Percentiles rank a stretch among this genome's conserved stretches.
Evolutionary conservation across 1,140 invertebrate genomes (phyloP).

Genomic region (Lucilia sericata): DNA sequence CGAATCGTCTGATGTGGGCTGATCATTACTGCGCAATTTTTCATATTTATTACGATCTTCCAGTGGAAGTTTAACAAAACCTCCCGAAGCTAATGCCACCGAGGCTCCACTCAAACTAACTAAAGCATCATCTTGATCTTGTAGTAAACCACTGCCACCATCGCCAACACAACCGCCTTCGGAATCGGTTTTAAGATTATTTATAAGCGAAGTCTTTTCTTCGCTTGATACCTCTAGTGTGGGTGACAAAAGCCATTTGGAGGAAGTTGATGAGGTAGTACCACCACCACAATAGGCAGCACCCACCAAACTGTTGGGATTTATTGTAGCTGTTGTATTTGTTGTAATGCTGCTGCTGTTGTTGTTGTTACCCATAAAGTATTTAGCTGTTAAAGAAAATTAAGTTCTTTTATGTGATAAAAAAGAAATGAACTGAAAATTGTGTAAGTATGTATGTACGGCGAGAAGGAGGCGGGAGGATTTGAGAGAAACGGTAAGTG

Average conservation of each 20-base stretch:
- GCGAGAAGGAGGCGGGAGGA: background rate
- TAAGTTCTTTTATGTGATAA: conserved; percentile 67
- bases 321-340: conserved; percentile 35
- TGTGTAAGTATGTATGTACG: conserved; percentile 22
- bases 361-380: conserved; percentile 41
- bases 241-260: conserved; percentile 65
- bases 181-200: conserved; percentile 61
- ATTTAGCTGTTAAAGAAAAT: conserved; percentile 66
- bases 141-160: background rate
- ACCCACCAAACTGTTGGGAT: conserved; percentile 15
- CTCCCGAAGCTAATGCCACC: conserved; percentile 41
- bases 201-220: conserved; percentile 65
- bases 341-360: conserved; percentile 48
- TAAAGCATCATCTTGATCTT: conserved; percentile 30
- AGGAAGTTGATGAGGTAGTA: conserved; percentile 59
- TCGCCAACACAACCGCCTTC: conserved; percentile 50
- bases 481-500: background rate
- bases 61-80: conserved; percentile 74
- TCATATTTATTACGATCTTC: conserved; percentile 86
- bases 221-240: conserved; percentile 63
- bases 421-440: conserved; percentile 44
- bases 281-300: conserved; percentile 44
- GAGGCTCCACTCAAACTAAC: conserved; percentile 34
- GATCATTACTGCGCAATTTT: conserved; percentile 75
- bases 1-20: conserved; percentile 73